Base-by-base conservation (phyloP, 1,140 invertebrate genomes). In the Eupristina koningsbergeri region DNA sequence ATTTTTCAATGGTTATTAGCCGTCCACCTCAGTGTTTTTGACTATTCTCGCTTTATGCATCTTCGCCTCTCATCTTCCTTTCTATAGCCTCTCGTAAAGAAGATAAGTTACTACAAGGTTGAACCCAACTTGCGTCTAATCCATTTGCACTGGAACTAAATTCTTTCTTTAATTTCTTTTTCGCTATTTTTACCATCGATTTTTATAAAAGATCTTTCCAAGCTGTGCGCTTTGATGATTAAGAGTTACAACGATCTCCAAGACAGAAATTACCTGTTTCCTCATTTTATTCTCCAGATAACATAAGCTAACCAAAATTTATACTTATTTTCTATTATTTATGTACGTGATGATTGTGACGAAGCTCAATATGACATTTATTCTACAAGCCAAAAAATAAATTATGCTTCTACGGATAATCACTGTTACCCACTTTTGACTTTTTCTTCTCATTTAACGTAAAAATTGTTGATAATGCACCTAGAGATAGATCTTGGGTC, bases 1-100 rank as follows among this genome's bases (percentile, higher is more conserved):
- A 90, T 90, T 84, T 87, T 82, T 85, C 86, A 81, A 85, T 85
- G 74, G 81, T 88, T 85, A 85, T 90, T 89, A 89, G 86, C 83
- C n/a, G n/a, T n/a, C n/a, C n/a, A n/a, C n/a, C 75, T 81, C 86
- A 77, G 82, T 89, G 85, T 85, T 89, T 87, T 88, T 83, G 53
- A 88, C 84, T 79, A 31, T 53, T 84, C 75, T 53, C 81, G 34
- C 81, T 80, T 61, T 80, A 74, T 84, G 77, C 77, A 77, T 84
- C 73, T 76, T 84, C 78, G 64, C 13, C 58, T 80, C 77, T 79
- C 83, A 80, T 80, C 83, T 75, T 84, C 76, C 45, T 79, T 79
- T 75, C 77, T 80, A 39, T 13, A 73, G 69, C 50, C 50, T 34
- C 53, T 58, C 83, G 29, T 84, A 84, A 84, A 84, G 39, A 80